Evolutionary conservation across 2,888 invertebrate species (phyloP), one percentile per base, ranked within the genome.

Genomic region (Hyposoter dolosus): DNA sequence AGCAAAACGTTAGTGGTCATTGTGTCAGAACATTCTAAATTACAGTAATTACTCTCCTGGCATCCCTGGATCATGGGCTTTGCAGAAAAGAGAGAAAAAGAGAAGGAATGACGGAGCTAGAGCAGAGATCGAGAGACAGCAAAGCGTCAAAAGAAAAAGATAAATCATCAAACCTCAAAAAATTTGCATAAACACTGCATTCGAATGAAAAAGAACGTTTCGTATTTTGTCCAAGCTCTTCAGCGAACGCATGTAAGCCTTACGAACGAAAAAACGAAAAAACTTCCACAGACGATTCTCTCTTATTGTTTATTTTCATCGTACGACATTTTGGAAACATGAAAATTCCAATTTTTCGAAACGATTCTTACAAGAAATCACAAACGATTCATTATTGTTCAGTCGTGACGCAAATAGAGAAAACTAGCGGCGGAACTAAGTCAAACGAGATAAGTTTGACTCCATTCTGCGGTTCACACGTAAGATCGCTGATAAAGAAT

Each of bases 21-120:
- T 83, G 74, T 60, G 69, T 87, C 84, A 66, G 84, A 72, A 85
- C 74, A 77, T 82, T 87, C 87, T 87, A 85, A 86, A 89, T 89
- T 87, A 82, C 88, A 19, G 88, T 90, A 89, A 91, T 91, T 90
- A 91, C 84, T 87, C 83, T 86, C 69, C 86, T 78, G 76, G 85
- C 78, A 45, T 86, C 56, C 63, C 86, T 40, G 50, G 65, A 74
- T 45, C 79, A 81, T 82, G 87, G 56, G 66, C 53, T 78, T 45
- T 35, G 74, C 40, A 9, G 23, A 23, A 43, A 60, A 40, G 56
- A 50, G 47, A 50, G 32, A 50, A 35, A 9, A 32, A 60, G 56
- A 60, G 60, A 74, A 17, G 50, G 15, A 71, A 32, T 28, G 60
- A 60, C 3, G 28, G 23, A 28, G 28, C 28, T 6, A 15, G 28